Conservation (phyloP, 2,888 invertebrate species). For the Troides helena region DNA sequence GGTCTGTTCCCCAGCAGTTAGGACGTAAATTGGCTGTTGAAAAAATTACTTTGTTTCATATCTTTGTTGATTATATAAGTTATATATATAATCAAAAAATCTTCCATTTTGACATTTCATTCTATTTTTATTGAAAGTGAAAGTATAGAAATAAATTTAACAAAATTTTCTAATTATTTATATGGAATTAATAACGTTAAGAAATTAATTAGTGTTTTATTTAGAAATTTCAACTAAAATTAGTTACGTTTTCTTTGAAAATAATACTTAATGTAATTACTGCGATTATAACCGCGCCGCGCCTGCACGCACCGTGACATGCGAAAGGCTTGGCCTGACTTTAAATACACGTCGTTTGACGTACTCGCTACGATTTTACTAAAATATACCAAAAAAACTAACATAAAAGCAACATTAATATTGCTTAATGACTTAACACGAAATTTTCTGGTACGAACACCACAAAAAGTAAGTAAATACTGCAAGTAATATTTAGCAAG, state of each 20-base stretch:
- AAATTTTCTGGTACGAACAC: too few species aligned
- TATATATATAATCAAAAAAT: too few species aligned
- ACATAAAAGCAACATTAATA: not conserved
- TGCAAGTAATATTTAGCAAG: too few species aligned
- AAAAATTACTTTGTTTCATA: too few species aligned
- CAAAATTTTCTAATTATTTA: not conserved
- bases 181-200: not conserved
- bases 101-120: too few species aligned
- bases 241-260: slow-evolving; percentile 25
- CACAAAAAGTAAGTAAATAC: too few species aligned
- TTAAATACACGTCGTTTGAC: not conserved
- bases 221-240: slow-evolving; percentile 3
- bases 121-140: too few species aligned
- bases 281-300: slow-evolving; percentile 19
- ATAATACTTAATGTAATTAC: slow-evolving; percentile 24
- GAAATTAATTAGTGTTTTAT: not conserved
- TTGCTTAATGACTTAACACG: too few species aligned
- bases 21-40: too few species aligned
- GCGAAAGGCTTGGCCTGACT: slow-evolving; percentile 15
- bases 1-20: too few species aligned
- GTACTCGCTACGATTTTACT: not conserved
- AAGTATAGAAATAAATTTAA: too few species aligned
- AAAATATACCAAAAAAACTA: not conserved
- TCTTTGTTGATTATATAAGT: too few species aligned
- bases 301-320: slow-evolving; percentile 19